phyloP scores from a whole-genome alignment of 2,113 vertebrate genomes.

The Alaudala cheleensis region DNA sequence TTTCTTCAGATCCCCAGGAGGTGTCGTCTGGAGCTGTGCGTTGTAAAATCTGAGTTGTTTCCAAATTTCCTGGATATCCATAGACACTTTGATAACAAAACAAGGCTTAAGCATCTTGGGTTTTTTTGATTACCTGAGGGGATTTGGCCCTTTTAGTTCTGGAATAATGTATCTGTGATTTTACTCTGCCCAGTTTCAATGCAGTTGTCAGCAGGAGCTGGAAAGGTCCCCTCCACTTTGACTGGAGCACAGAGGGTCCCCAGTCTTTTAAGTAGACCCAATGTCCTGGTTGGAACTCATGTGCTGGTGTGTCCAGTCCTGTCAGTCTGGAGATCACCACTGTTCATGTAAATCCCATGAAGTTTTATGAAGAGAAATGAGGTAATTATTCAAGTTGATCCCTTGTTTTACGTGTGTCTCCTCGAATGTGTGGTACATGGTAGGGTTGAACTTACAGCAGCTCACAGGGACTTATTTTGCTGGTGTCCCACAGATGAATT shows the following conservation, averaged over 20 bases:
- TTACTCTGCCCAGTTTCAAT: background rate
- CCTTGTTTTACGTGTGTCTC: background rate
- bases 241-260: background rate
- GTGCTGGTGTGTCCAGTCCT: rapidly evolving
- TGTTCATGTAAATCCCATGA: background rate
- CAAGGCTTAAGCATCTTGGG: background rate
- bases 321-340: background rate
- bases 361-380: background rate
- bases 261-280: background rate
- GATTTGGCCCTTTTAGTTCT: background rate
- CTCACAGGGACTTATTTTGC: background rate
- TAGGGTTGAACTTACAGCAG: too few species aligned
- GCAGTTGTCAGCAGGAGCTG: background rate
- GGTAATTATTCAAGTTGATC: background rate
- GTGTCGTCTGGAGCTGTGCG: rapidly evolving
- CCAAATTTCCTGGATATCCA: background rate
- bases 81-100: background rate
- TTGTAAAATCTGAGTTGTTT: background rate
- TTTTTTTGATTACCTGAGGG: background rate
- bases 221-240: background rate
- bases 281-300: rapidly evolving
- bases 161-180: background rate
- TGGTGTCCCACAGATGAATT: background rate
- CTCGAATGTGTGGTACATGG: background rate
- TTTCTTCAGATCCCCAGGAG: background rate